Evolutionary conservation across 2,888 invertebrate species (phyloP).

Genomic region (Xestia ashworthii): DNA sequence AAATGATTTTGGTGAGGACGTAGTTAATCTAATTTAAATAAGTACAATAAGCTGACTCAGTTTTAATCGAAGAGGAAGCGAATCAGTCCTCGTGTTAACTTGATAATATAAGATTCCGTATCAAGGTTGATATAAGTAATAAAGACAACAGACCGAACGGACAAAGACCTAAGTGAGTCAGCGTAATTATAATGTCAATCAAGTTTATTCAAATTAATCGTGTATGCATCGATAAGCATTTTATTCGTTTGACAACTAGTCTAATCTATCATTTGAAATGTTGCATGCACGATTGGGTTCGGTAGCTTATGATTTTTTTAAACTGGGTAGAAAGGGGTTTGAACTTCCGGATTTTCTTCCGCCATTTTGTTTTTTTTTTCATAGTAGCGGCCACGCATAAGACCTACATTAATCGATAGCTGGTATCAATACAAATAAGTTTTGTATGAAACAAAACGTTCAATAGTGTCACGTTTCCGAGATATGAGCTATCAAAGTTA

Average conservation of each 20-base stretch:
- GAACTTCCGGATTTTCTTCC: too few species aligned
- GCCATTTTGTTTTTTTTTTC: too few species aligned
- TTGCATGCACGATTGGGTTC: neutral
- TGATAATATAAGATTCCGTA: too few species aligned
- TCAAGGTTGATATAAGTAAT: neutral
- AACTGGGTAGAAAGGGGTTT: neutral
- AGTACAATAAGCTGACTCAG: neutral
- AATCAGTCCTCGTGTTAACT: neutral
- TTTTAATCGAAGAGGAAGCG: neutral
- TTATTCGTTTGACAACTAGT: neutral
- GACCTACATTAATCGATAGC: too few species aligned
- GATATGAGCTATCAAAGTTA: too few species aligned
- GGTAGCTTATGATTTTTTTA: neutral
- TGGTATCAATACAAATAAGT: too few species aligned
- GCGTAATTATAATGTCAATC: neutral
- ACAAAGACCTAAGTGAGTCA: neutral
- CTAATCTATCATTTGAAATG: neutral
- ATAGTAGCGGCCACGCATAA: too few species aligned
- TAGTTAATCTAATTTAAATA: constrained; percentile 1
- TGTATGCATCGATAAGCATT: neutral
- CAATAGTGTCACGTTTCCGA: too few species aligned
- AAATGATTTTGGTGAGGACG: neutral
- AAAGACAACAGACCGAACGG: neutral
- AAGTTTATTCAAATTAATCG: neutral
- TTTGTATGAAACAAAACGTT: too few species aligned